Evolutionary conservation across 2,888 invertebrate species (phyloP).

Genomic region (Pyrochroa serraticornis): DNA sequence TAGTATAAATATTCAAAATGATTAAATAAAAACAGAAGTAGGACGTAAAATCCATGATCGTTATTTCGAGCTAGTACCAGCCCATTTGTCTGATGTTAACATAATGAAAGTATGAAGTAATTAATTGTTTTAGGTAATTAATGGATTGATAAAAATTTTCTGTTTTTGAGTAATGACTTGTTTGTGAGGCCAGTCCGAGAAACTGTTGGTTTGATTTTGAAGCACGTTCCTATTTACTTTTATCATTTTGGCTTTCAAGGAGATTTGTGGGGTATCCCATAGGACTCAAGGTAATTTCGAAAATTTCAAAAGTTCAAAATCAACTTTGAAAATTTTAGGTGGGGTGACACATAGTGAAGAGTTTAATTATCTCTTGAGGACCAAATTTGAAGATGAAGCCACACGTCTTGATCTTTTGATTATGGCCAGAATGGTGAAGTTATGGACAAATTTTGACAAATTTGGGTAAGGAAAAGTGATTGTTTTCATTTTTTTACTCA

Average conservation of each 20-base stretch:
- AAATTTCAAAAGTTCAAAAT: too few species aligned
- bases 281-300: neutral
- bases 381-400: constrained; percentile 29
- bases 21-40: too few species aligned
- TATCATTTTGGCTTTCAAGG: constrained; percentile 41
- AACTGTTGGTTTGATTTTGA: constrained; percentile 57
- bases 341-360: constrained; percentile 35
- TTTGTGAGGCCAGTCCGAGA: constrained; percentile 54
- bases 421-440: constrained; percentile 29
- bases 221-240: constrained; percentile 41
- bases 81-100: too few species aligned
- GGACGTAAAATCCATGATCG: too few species aligned
- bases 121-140: too few species aligned
- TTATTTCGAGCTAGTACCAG: too few species aligned
- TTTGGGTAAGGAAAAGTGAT: constrained; percentile 21
- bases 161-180: constrained; percentile 57
- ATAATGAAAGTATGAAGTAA: too few species aligned
- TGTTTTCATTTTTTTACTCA: neutral
- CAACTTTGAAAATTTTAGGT: neutral
- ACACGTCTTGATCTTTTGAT: constrained; percentile 24
- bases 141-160: constrained; percentile 35
- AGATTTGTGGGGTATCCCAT: constrained; percentile 14
- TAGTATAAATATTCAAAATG: too few species aligned
- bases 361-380: constrained; percentile 29
- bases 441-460: constrained; percentile 44